Base-by-base conservation (phyloP, 2,888 invertebrate species). In the Biston stratarius region DNA sequence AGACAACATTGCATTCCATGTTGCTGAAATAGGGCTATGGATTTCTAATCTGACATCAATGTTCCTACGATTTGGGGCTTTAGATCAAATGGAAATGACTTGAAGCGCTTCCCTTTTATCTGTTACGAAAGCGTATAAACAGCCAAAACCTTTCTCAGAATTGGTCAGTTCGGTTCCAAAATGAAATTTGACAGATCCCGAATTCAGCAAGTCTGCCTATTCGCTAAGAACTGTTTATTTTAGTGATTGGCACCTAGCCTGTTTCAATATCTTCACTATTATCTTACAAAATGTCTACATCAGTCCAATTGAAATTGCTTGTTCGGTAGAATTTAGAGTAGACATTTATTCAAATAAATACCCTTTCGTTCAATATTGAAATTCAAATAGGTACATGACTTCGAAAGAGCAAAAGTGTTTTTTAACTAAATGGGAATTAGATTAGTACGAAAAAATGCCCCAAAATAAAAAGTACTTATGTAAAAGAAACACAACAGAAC, bases 181-280 rank as follows among this genome's bases (percentile, higher is more conserved):
- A 63, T 63, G 60, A 63, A 56, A 67, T 67, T 62, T 64, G 56
- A 51, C 60, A 64, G 60, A 68, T 64, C 67, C 67, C 67, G 55
- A 14, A 68, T 64, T 68, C 67, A 64, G 67, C 67, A 36, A 56
- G 55, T 68, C 67, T 68, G 59, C 44, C 53, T 36, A 67, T 67
- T 53, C 62, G 64, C 63, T 68, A 44, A 63, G 56, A 56, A 61
- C 38, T 68, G 63, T 68, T 68, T 63, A 64, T 63, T 61, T 68
- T 68, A 63, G 67, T 68, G 67, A 68, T 68, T 68, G 67, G 63
- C 67, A 49, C 63, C 63, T 60, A 64, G 67, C 63, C 67, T 63
- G 51, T 57, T 63, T 60, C 67, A 68, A 68, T 68, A 68, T 63
- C 59, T 59, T 55, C 59, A 60, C 63, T 63, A 68, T 68, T 68